Percentiles rank a stretch among this genome's conserved stretches.
Evolutionary conservation across 2,113 vertebrate species (phyloP).

Genomic region (Holacanthus passer): DNA sequence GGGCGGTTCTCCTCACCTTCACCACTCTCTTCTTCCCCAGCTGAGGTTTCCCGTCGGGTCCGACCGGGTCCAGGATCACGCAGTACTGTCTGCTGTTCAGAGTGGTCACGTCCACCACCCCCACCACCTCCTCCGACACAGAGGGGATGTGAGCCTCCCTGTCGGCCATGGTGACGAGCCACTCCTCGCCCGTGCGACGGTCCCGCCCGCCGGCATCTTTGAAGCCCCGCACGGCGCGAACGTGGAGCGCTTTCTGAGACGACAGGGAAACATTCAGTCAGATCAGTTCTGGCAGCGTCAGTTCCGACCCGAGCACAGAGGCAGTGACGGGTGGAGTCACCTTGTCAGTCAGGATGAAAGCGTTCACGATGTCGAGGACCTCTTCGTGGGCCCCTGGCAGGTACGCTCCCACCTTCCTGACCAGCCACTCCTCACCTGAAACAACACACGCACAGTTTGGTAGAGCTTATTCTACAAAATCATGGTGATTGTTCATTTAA

Average conservation of each 20-base stretch:
- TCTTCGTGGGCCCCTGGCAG: conserved; percentile 92
- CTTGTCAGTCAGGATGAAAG: conserved; percentile 93
- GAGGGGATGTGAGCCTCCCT: conserved; percentile 91
- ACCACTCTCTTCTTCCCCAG: conserved; percentile 91
- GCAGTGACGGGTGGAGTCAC: conserved; percentile 62
- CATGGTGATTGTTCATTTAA: too few relatives aligned
- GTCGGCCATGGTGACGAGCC: conserved; percentile 89
- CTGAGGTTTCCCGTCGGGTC: conserved; percentile 88
- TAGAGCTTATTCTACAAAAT: too few relatives aligned
- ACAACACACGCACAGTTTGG: too few relatives aligned
- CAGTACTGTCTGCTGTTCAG: conserved; percentile 90
- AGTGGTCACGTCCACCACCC: conserved; percentile 88
- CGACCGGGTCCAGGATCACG: conserved; percentile 90
- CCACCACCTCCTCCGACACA: conserved; percentile 90
- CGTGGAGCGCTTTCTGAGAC: conserved; percentile 89
- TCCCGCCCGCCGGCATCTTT: conserved; percentile 79
- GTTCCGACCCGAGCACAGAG: too few relatives aligned
- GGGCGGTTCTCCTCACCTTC: conserved; percentile 82
- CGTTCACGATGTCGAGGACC: conserved; percentile 90
- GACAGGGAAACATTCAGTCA: too few relatives aligned
- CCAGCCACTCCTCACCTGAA: conserved; percentile 93
- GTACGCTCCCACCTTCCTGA: conserved; percentile 91
- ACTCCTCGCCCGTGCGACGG: conserved; percentile 91
- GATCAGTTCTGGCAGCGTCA: too few relatives aligned
- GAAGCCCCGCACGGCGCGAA: conserved; percentile 88